These are phyloP conservation scores for Sapayoa aenigma DNA, from an alignment of 2,113 vertebrate genomes.

Conservation along the genomic window DNA sequence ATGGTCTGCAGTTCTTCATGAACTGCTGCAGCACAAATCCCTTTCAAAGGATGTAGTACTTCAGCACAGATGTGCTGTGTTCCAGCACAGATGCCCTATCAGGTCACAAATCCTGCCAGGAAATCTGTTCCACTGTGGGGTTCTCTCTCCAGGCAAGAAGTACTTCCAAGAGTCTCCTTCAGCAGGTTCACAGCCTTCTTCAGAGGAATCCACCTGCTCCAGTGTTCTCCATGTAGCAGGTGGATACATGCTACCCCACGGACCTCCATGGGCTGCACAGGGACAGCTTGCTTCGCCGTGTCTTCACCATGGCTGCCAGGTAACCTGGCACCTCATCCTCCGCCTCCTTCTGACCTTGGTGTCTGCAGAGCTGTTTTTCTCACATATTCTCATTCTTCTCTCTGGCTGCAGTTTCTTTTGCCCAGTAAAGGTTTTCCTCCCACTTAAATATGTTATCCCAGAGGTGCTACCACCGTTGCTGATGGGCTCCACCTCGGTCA, in stretches of 20 bases:
- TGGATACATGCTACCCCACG: not conserved
- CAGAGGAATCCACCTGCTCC: fast-evolving
- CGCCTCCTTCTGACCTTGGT: no score
- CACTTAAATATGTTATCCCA: not conserved
- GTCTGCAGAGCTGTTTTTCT: not conserved
- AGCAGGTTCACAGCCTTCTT: not conserved
- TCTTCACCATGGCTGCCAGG: fast-evolving
- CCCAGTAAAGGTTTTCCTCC: not conserved
- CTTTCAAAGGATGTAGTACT: not conserved
- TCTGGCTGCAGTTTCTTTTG: not conserved
- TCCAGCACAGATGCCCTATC: fast-evolving
- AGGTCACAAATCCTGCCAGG: not conserved
- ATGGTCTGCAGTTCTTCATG: not conserved
- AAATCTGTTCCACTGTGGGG: not conserved
- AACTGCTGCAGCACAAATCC: not conserved
- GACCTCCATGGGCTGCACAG: not conserved
- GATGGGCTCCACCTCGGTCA: not conserved
- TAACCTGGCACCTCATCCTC: not conserved
- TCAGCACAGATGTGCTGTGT: not conserved
- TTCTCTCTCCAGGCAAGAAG: not conserved
- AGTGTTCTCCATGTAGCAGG: fast-evolving
- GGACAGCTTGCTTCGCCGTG: not conserved
- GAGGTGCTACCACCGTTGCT: fast-evolving
- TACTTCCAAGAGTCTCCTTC: not conserved
- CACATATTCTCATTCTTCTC: not conserved